phyloP scores from a whole-genome alignment of 2,888 invertebrate genomes.

The Leistus spinibarbis region DNA sequence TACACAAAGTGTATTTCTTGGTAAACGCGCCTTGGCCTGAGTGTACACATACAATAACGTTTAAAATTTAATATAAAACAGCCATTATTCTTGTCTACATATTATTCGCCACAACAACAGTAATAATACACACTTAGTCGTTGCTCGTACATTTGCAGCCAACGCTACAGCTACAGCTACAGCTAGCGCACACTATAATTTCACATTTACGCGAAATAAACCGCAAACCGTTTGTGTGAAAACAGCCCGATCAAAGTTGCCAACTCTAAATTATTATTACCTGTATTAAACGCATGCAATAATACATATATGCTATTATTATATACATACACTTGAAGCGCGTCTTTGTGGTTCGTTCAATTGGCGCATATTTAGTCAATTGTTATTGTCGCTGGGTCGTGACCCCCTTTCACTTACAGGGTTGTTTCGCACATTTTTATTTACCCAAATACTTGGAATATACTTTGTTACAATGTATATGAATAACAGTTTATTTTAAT shows the following conservation, averaged over 20 bases:
- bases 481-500: too few species aligned
- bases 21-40: neutral
- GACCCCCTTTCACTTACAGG: too few species aligned
- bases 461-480: too few species aligned
- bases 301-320: neutral
- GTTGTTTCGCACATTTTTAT: too few species aligned
- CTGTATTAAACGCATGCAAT: neutral
- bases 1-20: too few species aligned
- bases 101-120: constrained; percentile 25
- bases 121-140: constrained; percentile 29
- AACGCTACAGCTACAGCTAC: neutral
- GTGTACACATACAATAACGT: neutral
- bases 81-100: constrained; percentile 33
- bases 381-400: too few species aligned
- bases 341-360: neutral
- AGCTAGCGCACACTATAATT: neutral
- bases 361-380: neutral
- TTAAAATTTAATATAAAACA: constrained; percentile 32
- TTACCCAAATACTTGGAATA: too few species aligned
- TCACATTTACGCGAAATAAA: constrained; percentile 6
- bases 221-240: constrained; percentile 1
- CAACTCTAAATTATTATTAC: neutral
- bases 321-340: neutral
- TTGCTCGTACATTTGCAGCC: neutral
- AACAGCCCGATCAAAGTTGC: neutral